Percentiles rank a stretch among this genome's conserved stretches.
Evolutionary conservation across 2,113 vertebrate species (phyloP).

Genomic region (Aspiorhynchus laticeps): DNA sequence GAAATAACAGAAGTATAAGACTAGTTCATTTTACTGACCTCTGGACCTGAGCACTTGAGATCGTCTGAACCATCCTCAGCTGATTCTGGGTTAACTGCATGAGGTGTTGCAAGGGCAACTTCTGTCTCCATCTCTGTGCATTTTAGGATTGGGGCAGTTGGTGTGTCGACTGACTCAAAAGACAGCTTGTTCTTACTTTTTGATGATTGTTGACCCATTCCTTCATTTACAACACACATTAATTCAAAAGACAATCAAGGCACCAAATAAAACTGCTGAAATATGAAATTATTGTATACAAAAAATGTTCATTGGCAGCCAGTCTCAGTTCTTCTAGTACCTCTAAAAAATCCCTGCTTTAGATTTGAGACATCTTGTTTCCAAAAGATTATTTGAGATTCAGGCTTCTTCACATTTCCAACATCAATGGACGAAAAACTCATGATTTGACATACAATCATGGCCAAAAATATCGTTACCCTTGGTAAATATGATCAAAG

Average conservation of each 20-base stretch:
- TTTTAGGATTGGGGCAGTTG: not conserved
- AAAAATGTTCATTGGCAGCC: not conserved
- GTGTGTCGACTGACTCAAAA: constrained; percentile 27
- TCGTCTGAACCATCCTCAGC: constrained; percentile 55
- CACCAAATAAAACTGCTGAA: not conserved
- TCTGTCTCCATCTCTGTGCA: constrained; percentile 29
- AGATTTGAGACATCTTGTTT: not conserved
- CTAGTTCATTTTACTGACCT: constrained; percentile 61
- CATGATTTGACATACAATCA: not conserved
- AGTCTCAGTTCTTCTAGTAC: not conserved
- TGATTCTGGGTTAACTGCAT: constrained; percentile 50
- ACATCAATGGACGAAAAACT: not conserved
- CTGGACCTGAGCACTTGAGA: constrained; percentile 54
- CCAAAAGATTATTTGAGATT: not conserved
- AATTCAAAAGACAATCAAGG: not conserved
- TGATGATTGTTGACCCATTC: constrained; percentile 47
- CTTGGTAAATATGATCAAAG: too few species aligned
- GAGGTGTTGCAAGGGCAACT: constrained; percentile 16
- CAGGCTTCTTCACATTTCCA: not conserved
- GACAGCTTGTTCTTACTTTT: constrained; percentile 62
- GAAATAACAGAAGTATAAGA: not conserved
- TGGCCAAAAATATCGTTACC: too few species aligned
- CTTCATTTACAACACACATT: constrained; percentile 50
- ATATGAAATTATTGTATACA: not conserved
- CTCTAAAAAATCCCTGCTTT: not conserved